Percentiles rank a stretch among this genome's conserved stretches.
phyloP scores from a whole-genome alignment of 2,888 invertebrate genomes.

The Meteorus cinctellus region DNA sequence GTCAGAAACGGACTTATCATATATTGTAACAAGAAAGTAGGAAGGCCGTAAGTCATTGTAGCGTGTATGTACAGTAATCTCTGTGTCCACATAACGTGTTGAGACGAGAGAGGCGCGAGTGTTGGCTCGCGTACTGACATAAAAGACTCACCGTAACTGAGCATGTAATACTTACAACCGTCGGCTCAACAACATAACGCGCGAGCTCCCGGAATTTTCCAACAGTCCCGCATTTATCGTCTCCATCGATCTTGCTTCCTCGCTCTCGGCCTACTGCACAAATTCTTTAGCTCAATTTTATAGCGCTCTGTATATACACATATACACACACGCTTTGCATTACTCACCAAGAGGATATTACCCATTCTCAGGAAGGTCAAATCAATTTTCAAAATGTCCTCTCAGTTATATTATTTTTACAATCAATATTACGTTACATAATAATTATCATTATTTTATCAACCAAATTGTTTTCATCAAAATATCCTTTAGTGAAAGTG shows the following conservation, averaged over 20 bases:
- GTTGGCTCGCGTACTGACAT: slow-evolving; percentile 31
- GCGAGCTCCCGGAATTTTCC: slow-evolving; percentile 41
- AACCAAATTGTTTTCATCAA: not conserved
- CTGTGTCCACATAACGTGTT: slow-evolving; percentile 19
- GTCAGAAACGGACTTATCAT: not conserved
- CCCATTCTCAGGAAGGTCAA: slow-evolving; percentile 10
- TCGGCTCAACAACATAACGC: slow-evolving; percentile 47
- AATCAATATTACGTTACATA: slow-evolving; percentile 5
- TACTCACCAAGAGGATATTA: slow-evolving; percentile 14
- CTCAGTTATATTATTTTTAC: not conserved
- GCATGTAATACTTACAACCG: slow-evolving; percentile 54
- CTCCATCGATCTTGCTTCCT: slow-evolving; percentile 37
- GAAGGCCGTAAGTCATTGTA: slow-evolving; percentile 16
- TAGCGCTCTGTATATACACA: slow-evolving; percentile 7
- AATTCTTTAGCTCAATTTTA: slow-evolving; percentile 21
- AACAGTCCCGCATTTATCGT: slow-evolving; percentile 37
- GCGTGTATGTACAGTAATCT: not conserved
- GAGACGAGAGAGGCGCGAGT: slow-evolving; percentile 16
- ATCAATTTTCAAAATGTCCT: slow-evolving; percentile 17
- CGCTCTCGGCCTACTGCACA: slow-evolving; percentile 33
- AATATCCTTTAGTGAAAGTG: not conserved
- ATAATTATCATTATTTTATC: not conserved
- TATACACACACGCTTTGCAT: slow-evolving; percentile 27
- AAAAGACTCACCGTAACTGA: slow-evolving; percentile 48
- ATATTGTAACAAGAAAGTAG: slow-evolving; percentile 19